Evolutionary conservation across 2,888 invertebrate genomes (phyloP).

Genomic region (Subacronicta megacephala): DNA sequence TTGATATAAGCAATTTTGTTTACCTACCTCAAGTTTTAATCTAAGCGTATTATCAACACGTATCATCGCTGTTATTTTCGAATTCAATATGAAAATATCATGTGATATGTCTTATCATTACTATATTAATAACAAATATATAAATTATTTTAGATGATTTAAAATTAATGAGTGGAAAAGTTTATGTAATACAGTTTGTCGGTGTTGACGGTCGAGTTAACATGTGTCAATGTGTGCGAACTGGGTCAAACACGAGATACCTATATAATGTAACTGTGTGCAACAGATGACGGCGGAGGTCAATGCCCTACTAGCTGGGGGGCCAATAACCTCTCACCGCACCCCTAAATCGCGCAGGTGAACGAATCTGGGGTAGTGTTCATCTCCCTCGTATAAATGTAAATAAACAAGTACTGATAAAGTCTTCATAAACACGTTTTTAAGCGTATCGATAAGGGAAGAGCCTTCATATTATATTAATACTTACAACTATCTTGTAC

Average conservation of each 20-base stretch:
- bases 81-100: slow-evolving; percentile 24
- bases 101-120: slow-evolving; percentile 30
- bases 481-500: slow-evolving; percentile 20
- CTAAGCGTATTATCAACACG: slow-evolving; percentile 20
- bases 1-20: no score
- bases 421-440: slow-evolving; percentile 29
- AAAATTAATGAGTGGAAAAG: slow-evolving; percentile 62
- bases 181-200: slow-evolving; percentile 58
- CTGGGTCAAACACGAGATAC: slow-evolving; percentile 73
- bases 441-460: slow-evolving; percentile 38
- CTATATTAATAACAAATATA: slow-evolving; percentile 34
- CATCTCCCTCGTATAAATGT: slow-evolving; percentile 40
- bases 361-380: slow-evolving; percentile 60
- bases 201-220: slow-evolving; percentile 46
- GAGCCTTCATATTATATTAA: slow-evolving; percentile 37
- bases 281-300: slow-evolving; percentile 77
- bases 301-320: slow-evolving; percentile 67
- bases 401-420: slow-evolving; percentile 43
- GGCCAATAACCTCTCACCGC: slow-evolving; percentile 69
- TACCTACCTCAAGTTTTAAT: slow-evolving; percentile 10
- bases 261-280: slow-evolving; percentile 66
- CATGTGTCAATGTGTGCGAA: slow-evolving; percentile 66
- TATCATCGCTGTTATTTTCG: slow-evolving; percentile 30
- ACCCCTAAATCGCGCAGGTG: slow-evolving; percentile 64
- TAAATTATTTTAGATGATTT: slow-evolving; percentile 30